phyloP scores from a whole-genome alignment of 2,113 vertebrate species.

The Lanius collurio region DNA sequence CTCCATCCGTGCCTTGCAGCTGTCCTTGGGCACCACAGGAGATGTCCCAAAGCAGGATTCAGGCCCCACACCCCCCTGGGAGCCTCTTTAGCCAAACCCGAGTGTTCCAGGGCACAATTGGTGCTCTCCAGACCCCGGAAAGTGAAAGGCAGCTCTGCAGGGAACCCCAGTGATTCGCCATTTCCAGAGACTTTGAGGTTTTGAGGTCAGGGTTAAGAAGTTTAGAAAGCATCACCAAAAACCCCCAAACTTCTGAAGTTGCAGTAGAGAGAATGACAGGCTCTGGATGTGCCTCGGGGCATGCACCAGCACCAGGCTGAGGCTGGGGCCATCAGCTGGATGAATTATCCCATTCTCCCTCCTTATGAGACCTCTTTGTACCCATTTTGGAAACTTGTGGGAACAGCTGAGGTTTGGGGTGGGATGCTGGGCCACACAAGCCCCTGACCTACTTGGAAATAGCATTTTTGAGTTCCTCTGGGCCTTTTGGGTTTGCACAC shows the following conservation, averaged over 20 bases:
- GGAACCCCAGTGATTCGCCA: neutral
- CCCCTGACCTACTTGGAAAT: constrained; percentile 3
- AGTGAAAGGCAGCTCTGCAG: neutral
- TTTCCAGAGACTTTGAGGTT: neutral
- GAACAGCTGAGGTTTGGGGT: neutral
- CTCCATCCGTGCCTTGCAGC: neutral
- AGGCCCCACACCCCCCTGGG: neutral
- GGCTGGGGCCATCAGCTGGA: neutral
- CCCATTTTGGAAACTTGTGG: constrained; percentile 22
- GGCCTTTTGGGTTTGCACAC: neutral
- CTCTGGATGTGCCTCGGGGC: neutral
- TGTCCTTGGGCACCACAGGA: neutral
- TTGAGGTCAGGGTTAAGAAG: neutral
- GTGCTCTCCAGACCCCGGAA: neutral
- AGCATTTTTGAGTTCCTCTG: neutral
- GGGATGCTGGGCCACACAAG: neutral
- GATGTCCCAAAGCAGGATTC: neutral
- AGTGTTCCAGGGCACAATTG: neutral
- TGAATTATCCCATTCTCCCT: constrained; percentile 28
- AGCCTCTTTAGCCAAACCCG: neutral
- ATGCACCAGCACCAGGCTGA: neutral
- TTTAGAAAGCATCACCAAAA: neutral
- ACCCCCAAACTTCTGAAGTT: neutral
- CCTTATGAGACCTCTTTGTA: constrained; percentile 17
- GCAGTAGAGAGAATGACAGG: neutral